A percentile compares a stretch with the other conserved stretches of the same genome.
These are phyloP conservation scores for Drosophila stalkeri DNA, from an alignment of 2,888 invertebrate species.

Conservation along the genomic window DNA sequence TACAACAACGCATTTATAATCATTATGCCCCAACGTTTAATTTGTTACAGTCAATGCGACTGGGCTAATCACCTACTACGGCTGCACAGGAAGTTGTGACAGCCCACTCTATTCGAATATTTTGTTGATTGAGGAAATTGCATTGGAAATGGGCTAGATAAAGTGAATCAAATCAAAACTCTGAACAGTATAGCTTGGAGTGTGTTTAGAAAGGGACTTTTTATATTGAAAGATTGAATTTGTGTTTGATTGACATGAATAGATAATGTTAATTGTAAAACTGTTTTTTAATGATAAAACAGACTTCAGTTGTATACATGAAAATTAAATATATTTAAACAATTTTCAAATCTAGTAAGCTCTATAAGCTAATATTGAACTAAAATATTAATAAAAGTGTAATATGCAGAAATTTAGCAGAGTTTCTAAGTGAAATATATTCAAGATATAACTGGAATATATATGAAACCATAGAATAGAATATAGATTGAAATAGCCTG, in stretches of 20 bases:
- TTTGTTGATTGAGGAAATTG: constrained; percentile 7
- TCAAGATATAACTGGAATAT: too few relatives aligned
- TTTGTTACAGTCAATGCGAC: constrained; percentile 32
- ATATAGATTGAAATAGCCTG: too few relatives aligned
- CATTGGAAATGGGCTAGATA: constrained; percentile 1
- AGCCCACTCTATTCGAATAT: not conserved
- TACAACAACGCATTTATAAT: constrained; percentile 49
- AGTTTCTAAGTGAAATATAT: too few relatives aligned
- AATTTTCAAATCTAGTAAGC: too few relatives aligned
- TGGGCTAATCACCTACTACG: constrained; percentile 44
- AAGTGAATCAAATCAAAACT: not conserved
- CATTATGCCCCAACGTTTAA: constrained; percentile 43
- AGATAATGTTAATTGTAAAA: not conserved
- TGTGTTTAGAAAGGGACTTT: not conserved
- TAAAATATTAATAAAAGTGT: too few relatives aligned
- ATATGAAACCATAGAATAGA: too few relatives aligned
- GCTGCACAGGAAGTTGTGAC: constrained; percentile 11
- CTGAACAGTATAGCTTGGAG: not conserved
- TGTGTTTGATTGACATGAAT: not conserved
- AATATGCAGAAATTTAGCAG: too few relatives aligned
- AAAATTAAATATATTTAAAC: too few relatives aligned
- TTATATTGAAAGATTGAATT: not conserved
- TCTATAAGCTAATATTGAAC: too few relatives aligned
- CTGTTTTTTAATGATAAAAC: not conserved
- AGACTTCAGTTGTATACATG: too few relatives aligned